Evolutionary conservation across 1,140 invertebrate species (phyloP), one percentile per base, ranked within the genome.

Genomic region (Pseudachorutes palmiensis): DNA sequence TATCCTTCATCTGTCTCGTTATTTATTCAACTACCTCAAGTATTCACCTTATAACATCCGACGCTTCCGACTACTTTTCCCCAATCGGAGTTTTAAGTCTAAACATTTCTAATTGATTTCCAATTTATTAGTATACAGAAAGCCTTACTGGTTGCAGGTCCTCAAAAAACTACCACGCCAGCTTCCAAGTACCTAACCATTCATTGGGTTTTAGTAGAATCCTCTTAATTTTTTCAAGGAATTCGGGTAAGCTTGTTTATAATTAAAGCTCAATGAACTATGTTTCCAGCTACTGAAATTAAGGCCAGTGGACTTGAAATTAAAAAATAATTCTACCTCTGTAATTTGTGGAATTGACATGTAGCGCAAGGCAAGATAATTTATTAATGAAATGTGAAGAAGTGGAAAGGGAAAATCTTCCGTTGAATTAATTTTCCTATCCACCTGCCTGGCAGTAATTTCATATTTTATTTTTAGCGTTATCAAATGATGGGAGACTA

Each of bases 381-480:
- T 55, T 55, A 55, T 55, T 55, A 55, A 55, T 55, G 51, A 55
- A 55, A 55, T 55, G 51, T 55, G 51, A 55, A 55, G 51, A 24
- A 14, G 51, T 55, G 51, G 51, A 55, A 55, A 26, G 51, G 9
- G 51, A n/a, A 55, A 55, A 55, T 55, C 51, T 55, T 55, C 24
- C 24, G 12, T 22, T 16, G 51, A 55, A 55, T 55, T 55, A 55
- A 55, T 55, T 55, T 55, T 5, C 24, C 24, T 24, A 9, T 24
- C 9, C 36, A 45, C 36, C 9, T 9, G 36, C 9, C 9, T 45
- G 36, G 9, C 36, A 45, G 36, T 12, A 45, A 9, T 45, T 45
- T 45, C 19, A 45, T 45, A 45, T 45, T 12, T 12, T 45, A 45
- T 12, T 45, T 45, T 45, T n/a, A n/a, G n/a, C n/a, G n/a, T n/a